Base-by-base conservation (phyloP, 2,797 vertebrate species). In the Champsocephalus esox region DNA sequence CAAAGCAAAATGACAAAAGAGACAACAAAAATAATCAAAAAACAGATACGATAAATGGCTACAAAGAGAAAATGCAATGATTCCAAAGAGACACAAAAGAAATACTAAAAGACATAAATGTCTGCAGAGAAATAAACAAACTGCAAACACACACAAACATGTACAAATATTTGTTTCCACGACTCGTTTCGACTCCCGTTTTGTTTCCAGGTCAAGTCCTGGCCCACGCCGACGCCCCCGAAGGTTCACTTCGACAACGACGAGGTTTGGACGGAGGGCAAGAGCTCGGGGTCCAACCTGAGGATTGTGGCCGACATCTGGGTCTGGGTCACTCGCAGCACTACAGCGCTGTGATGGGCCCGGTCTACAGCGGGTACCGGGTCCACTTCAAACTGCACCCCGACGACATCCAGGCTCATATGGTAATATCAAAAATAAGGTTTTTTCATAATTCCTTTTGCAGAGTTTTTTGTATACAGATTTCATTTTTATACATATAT, bases 221-320 rank as follows among this genome's bases (percentile, higher is more conserved):
- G 75, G 96, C 96, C 24, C 96, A 97, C 12, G 96, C 95, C 0
- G 95, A 96, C 4, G 90, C 93, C 45, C 96, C 96, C 0, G 95
- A 96, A 93, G 0, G 93, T 96, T 57, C 96, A 97, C 77, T 97
- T 97, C 3, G 96, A 97, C 32, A 89, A 89, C 6, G 95, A 95
- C 16, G 96, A 97, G 52, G 62, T 88, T 52, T 97, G 96, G 96
- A 97, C 95, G 0, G 96, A 97, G 32, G 94, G 95, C 7, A 93
- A 89, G 58, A 82, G 63, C 44, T 49, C 51, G 0, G 95, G 96
- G 3, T 86, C 93, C 79, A 97, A 97, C 88, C 91, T 97, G 73
- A 93, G 95, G 75, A 19, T 19, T 19, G 19, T 19, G 19, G 19
- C 19, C 19, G 19, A 19, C 19, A 19, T 19, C 19, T 19, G 96